phyloP scores from a whole-genome alignment of 2,797 vertebrate genomes.

The Eulemur coronatus region DNA sequence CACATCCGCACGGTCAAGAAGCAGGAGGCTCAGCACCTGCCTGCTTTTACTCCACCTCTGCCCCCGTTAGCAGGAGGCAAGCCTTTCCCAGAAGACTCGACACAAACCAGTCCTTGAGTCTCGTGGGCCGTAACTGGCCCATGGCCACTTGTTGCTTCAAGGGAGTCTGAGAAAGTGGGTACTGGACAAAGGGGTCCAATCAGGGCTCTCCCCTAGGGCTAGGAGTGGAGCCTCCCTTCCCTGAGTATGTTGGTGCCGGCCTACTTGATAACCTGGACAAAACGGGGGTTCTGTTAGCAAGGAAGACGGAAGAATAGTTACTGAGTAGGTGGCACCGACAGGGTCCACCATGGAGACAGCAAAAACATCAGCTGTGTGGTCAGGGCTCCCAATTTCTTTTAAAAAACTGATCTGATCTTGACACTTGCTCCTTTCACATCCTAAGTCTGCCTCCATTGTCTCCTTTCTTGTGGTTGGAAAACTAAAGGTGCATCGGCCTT shows the following conservation, averaged over 20 bases:
- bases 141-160: not conserved
- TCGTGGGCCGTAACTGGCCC: not conserved
- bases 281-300: not conserved
- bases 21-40: not conserved
- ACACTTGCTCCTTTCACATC: not conserved
- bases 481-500: not conserved
- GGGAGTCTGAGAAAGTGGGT: conserved; percentile 2
- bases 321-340: not conserved
- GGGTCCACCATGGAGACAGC: not conserved
- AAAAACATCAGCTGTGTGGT: not conserved
- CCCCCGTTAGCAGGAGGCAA: not conserved
- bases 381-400: not conserved
- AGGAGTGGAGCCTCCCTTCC: not conserved
- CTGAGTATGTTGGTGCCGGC: not conserved
- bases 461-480: not conserved
- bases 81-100: not conserved
- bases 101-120: not conserved
- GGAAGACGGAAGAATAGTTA: not conserved
- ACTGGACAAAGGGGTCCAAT: not conserved
- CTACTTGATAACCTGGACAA: not conserved
- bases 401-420: not conserved
- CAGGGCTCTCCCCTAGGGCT: not conserved
- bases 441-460: not conserved
- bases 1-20: not conserved
- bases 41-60: not conserved